A percentile compares a stretch with the other conserved stretches of the same genome.
phyloP scores from a whole-genome alignment of 2,797 vertebrate species.

The Dendrocincla tyrannina region DNA sequence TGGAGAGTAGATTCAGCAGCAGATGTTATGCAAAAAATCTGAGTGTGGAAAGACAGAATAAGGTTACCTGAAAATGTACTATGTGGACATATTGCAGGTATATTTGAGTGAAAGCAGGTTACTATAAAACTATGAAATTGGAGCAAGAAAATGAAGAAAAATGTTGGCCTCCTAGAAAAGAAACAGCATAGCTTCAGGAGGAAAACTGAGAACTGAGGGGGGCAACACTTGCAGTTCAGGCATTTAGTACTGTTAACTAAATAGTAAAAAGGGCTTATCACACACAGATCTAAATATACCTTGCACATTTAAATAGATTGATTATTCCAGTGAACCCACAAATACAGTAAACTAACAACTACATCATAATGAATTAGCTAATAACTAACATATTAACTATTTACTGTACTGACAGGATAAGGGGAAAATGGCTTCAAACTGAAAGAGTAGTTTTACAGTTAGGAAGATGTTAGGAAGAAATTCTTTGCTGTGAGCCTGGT shows the following conservation, averaged over 20 bases:
- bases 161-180: not conserved
- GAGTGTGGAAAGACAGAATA: not conserved
- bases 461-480: not conserved
- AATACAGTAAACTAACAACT: not conserved
- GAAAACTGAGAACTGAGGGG: not conserved
- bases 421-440: not conserved
- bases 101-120: not conserved
- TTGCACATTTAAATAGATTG: not conserved
- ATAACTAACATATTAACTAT: not conserved
- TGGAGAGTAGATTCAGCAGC: not conserved
- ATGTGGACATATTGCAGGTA: not conserved
- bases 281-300: not conserved
- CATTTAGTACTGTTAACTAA: not conserved
- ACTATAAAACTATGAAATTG: not conserved
- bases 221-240: not conserved
- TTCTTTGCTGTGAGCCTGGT: not conserved
- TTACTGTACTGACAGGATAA: not conserved
- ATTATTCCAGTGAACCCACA: not conserved
- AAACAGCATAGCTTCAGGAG: not conserved
- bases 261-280: not conserved
- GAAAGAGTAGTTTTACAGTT: not conserved
- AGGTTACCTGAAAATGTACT: not conserved
- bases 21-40: not conserved
- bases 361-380: not conserved
- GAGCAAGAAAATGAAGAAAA: not conserved